These are phyloP conservation scores for Melanerpes formicivorus DNA, from an alignment of 2,113 vertebrate species.

Conservation along the genomic window DNA sequence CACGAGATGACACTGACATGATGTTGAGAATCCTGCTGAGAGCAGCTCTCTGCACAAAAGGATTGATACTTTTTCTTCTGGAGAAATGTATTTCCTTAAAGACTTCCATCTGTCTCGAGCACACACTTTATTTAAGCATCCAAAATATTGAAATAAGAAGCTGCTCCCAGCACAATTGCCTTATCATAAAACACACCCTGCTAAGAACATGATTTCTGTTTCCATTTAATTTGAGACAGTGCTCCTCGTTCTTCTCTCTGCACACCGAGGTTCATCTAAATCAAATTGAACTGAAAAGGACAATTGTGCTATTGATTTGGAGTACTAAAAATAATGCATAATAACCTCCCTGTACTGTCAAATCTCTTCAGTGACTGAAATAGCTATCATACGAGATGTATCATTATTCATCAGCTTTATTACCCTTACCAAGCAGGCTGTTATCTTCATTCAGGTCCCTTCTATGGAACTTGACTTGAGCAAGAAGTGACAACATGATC, in stretches of 20 bases:
- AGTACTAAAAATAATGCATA: constrained; percentile 65
- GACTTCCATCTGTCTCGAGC: constrained; percentile 9
- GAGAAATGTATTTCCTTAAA: background rate
- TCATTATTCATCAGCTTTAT: constrained; percentile 61
- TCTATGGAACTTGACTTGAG: constrained; percentile 12
- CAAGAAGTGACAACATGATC: background rate
- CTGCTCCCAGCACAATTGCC: constrained; percentile 16
- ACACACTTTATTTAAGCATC: constrained; percentile 42
- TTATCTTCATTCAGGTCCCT: constrained; percentile 42
- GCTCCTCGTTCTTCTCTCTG: constrained; percentile 50
- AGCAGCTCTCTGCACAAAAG: background rate
- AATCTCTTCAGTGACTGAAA: constrained; percentile 54
- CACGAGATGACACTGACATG: too few relatives aligned
- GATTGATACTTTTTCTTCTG: background rate
- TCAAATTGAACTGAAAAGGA: constrained; percentile 66
- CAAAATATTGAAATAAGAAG: constrained; percentile 63
- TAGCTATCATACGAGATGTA: constrained; percentile 44
- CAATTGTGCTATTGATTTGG: constrained; percentile 68
- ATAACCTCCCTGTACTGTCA: constrained; percentile 59
- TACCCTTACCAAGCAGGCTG: constrained; percentile 13
- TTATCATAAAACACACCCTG: constrained; percentile 55
- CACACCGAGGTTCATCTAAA: constrained; percentile 53
- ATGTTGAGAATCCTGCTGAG: background rate
- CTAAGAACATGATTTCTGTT: constrained; percentile 63
- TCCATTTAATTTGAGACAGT: constrained; percentile 45